Evolutionary conservation across 2,888 invertebrate genomes (phyloP).

Genomic region (Priocnemis perturbator): DNA sequence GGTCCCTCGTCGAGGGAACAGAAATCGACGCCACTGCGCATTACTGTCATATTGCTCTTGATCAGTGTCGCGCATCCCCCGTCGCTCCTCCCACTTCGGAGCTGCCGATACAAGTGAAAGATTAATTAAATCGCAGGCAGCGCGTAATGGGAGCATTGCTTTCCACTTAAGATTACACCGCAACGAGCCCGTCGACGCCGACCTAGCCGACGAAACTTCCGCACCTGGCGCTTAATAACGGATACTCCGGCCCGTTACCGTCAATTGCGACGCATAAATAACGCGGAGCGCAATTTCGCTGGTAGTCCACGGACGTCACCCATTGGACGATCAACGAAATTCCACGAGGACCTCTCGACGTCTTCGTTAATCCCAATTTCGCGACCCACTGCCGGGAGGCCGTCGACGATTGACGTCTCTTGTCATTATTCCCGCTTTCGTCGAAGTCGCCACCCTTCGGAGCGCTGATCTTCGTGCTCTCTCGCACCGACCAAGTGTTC

Average conservation of each 20-base stretch:
- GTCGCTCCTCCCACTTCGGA: constrained; percentile 13
- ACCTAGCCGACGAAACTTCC: constrained; percentile 19
- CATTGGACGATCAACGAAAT: background rate
- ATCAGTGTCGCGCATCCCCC: too few species aligned
- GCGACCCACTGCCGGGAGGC: background rate
- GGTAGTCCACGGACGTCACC: background rate
- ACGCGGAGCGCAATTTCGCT: constrained; percentile 33
- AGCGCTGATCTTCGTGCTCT: background rate
- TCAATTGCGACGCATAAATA: constrained; percentile 32
- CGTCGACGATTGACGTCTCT: constrained; percentile 39
- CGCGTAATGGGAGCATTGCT: constrained; percentile 56
- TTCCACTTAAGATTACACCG: constrained; percentile 54
- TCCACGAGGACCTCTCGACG: constrained; percentile 23
- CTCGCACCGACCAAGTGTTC: constrained; percentile 19
- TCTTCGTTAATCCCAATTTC: constrained; percentile 49
- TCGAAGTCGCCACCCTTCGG: constrained; percentile 1
- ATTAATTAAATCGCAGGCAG: constrained; percentile 57
- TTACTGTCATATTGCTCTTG: too few species aligned
- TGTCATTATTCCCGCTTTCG: constrained; percentile 51
- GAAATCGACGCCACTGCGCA: too few species aligned
- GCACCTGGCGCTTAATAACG: constrained; percentile 48
- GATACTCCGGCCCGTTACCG: constrained; percentile 29
- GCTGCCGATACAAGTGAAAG: constrained; percentile 46
- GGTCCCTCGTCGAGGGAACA: too few species aligned
- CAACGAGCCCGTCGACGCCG: constrained; percentile 3